Base-by-base conservation (phyloP, 1,140 invertebrate species). In the Andrena cerasifolii region DNA sequence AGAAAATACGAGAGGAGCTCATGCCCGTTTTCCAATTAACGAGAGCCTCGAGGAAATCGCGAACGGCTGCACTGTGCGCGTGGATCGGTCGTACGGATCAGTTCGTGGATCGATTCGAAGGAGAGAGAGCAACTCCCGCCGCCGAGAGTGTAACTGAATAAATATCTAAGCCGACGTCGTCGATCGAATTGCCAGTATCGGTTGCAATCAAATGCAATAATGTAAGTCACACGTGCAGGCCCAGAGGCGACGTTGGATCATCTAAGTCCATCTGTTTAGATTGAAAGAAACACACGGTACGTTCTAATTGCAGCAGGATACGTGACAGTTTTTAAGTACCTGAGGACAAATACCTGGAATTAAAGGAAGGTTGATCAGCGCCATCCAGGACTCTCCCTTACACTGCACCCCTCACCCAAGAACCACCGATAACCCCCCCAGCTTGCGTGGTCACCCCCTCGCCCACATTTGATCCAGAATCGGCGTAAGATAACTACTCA, bases 1-100 rank as follows among this genome's bases (percentile, higher is more conserved):
- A 73, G 24, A 56, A 33, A 49, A 36, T 26, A 14, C 14, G 21
- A 58, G 28, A 21, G 43, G 31, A 49, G 31, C 74, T 58, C 54
- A 70, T 47, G 45, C 40, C 24, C 31, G 24, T 49, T 80, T 78
- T 63, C 47, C 75, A 71, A 80, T 80, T 80, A 80, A 65, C 51
- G 33, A 75, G 33, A 58, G 54, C 56, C 74, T 21, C 24, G 14
- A 77, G 56, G 45, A 54, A 45, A 75, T 65, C 49, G 33, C 62
- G 47, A 71, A 1, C 47, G 24, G 45, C 59, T 54, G 58, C 53
- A 28, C 53, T n/a, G 16, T 16, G 26, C 31, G 49, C 49, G 26
- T 53, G 26, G 18, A 70, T 77, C 36, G 40, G 36, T 53, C 40
- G 40, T 24, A 14, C 4, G 43, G 73, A 28, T 40, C 51, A 53